Evolutionary conservation across 2,888 invertebrate species (phyloP).

Genomic region (Pseudoips prasinana): DNA sequence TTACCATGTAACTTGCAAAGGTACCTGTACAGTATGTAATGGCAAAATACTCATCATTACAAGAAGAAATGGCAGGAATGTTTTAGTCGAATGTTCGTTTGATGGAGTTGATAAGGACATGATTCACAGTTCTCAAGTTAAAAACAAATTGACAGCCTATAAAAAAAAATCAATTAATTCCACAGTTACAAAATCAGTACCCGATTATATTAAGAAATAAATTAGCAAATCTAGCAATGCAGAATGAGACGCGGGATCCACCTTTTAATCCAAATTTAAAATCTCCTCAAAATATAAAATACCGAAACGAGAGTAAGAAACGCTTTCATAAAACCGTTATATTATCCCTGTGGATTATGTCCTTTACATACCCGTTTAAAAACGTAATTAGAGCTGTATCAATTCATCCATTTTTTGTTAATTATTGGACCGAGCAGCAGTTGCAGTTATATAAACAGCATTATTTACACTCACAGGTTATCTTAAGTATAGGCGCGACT

Average conservation of each 20-base stretch:
- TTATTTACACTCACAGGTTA: slow-evolving; percentile 1
- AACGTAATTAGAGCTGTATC: slow-evolving; percentile 11
- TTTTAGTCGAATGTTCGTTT: background rate
- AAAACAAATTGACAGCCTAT: background rate
- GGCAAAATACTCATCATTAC: background rate
- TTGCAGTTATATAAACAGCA: slow-evolving; percentile 4
- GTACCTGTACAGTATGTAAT: slow-evolving; percentile 5
- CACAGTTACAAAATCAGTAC: slow-evolving; percentile 1
- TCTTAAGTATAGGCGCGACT: slow-evolving; percentile 10
- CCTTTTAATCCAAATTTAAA: too few relatives aligned
- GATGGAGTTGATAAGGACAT: background rate
- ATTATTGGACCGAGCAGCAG: slow-evolving; percentile 13
- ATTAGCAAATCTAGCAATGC: slow-evolving; percentile 7
- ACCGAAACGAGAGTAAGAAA: slow-evolving; percentile 10
- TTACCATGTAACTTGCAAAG: slow-evolving; percentile 8
- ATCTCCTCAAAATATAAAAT: too few relatives aligned
- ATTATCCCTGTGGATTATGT: slow-evolving; percentile 9
- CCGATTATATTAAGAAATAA: slow-evolving; percentile 4
- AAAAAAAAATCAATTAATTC: too few relatives aligned
- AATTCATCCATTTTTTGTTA: slow-evolving; percentile 10
- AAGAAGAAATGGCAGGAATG: background rate
- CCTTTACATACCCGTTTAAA: slow-evolving; percentile 9
- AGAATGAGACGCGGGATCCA: slow-evolving; percentile 3
- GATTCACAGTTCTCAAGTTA: background rate
- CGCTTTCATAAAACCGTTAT: slow-evolving; percentile 10